phyloP scores from a whole-genome alignment of 2,797 vertebrate genomes.

The Molossus molossus region DNA sequence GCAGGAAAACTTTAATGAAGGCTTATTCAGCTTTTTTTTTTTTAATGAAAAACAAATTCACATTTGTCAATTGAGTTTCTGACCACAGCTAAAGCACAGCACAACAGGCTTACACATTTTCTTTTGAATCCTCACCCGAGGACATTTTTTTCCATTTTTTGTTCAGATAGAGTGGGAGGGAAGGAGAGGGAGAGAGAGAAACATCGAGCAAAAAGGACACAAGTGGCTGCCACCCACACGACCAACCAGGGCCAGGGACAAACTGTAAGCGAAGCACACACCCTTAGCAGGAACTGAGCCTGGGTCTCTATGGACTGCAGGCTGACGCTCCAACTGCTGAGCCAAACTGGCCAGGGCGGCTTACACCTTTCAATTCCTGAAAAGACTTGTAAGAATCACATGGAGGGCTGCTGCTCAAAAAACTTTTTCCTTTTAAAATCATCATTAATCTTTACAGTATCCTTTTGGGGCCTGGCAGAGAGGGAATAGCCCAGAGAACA shows the following conservation, averaged over 20 bases:
- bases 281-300: no score
- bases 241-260: no score
- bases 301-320: no score
- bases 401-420: neutral
- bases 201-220: no score
- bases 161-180: no score
- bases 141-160: no score
- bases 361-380: slow-evolving; percentile 42
- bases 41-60: slow-evolving; percentile 13
- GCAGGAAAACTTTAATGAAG: slow-evolving; percentile 34
- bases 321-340: no score
- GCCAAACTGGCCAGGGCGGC: neutral
- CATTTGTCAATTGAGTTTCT: neutral
- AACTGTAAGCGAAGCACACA: no score
- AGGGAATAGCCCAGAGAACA: neutral
- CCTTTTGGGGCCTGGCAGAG: neutral
- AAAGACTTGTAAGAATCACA: neutral
- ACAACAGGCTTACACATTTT: neutral
- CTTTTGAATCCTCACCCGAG: no score
- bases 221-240: no score
- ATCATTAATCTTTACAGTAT: neutral
- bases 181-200: no score
- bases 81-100: neutral
- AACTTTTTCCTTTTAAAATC: slow-evolving; percentile 6
- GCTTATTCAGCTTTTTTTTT: neutral